Evolutionary conservation across 2,797 vertebrate genomes (phyloP).

Genomic region (Betta splendens): DNA sequence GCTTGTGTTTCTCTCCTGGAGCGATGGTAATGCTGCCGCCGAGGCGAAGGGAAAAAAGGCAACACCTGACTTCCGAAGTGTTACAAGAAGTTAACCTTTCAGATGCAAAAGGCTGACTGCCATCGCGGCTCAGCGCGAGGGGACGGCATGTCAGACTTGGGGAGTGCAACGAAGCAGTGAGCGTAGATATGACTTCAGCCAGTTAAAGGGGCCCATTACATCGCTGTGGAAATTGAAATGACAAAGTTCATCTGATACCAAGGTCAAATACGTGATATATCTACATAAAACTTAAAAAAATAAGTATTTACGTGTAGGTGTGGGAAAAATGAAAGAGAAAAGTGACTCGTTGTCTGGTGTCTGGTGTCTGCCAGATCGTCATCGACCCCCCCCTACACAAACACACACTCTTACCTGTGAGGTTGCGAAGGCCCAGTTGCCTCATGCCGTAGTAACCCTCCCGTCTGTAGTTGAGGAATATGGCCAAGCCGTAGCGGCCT

Average conservation of each 20-base stretch:
- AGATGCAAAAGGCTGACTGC: slow-evolving; percentile 4
- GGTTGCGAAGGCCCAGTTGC: slow-evolving; percentile 92
- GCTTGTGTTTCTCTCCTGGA: slow-evolving; percentile 9
- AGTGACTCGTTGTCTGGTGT: too few relatives aligned
- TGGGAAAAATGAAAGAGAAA: too few relatives aligned
- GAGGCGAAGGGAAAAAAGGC: slow-evolving; percentile 17
- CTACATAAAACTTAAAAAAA: too few relatives aligned
- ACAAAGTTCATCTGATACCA: slow-evolving; percentile 26
- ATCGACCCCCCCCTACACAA: neutral
- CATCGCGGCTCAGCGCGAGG: slow-evolving; percentile 9
- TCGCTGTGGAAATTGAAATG: slow-evolving; percentile 35
- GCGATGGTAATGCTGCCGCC: slow-evolving; percentile 20
- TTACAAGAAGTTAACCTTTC: slow-evolving; percentile 14
- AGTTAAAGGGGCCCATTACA: neutral
- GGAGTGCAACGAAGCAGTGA: neutral
- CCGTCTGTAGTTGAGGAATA: slow-evolving; percentile 97
- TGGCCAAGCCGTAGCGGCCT: slow-evolving; percentile 90
- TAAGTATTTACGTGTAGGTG: too few relatives aligned
- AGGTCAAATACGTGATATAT: slow-evolving; percentile 17
- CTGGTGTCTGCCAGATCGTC: too few relatives aligned
- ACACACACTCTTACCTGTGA: slow-evolving; percentile 82
- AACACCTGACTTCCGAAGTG: slow-evolving; percentile 41
- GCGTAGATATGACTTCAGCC: slow-evolving; percentile 3
- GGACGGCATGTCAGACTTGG: slow-evolving; percentile 2
- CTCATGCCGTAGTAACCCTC: slow-evolving; percentile 93